phyloP scores from a whole-genome alignment of 2,113 vertebrate species.

The Malurus melanocephalus region DNA sequence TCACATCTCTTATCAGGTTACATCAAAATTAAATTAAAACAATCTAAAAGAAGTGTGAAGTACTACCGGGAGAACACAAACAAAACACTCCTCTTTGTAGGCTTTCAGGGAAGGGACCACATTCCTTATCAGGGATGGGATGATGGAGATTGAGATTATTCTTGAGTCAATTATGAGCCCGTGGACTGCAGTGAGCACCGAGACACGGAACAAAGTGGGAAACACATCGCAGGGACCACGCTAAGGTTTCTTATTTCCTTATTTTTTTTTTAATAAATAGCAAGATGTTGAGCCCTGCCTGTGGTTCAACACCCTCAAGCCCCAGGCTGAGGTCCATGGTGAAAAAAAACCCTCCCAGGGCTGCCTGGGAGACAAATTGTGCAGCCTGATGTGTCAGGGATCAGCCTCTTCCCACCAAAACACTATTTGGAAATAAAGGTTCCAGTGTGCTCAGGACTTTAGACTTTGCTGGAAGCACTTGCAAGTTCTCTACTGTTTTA shows the following conservation, averaged over 20 bases:
- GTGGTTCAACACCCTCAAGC: rapidly evolving
- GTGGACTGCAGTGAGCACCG: rapidly evolving
- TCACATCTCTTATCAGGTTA: slow-evolving; percentile 39
- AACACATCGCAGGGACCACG: rapidly evolving
- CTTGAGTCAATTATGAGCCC: neutral
- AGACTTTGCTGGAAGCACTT: rapidly evolving
- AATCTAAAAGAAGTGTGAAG: slow-evolving; percentile 32
- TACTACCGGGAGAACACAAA: slow-evolving; percentile 10
- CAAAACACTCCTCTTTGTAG: slow-evolving; percentile 9
- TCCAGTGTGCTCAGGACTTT: neutral
- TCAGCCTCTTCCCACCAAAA: neutral
- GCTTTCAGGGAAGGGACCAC: neutral
- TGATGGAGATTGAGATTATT: slow-evolving; percentile 35
- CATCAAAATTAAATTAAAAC: slow-evolving; percentile 49
- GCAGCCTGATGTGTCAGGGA: rapidly evolving
- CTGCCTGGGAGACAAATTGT: neutral
- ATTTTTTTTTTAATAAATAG: neutral
- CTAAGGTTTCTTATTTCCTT: neutral
- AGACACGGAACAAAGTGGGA: neutral
- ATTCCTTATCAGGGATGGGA: neutral
- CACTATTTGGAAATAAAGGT: neutral
- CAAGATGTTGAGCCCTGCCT: neutral
- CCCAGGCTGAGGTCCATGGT: rapidly evolving
- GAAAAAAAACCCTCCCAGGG: neutral
- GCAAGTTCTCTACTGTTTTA: neutral